Conservation (phyloP, 2,888 invertebrate genomes). For the Eupelmus urozonus region DNA sequence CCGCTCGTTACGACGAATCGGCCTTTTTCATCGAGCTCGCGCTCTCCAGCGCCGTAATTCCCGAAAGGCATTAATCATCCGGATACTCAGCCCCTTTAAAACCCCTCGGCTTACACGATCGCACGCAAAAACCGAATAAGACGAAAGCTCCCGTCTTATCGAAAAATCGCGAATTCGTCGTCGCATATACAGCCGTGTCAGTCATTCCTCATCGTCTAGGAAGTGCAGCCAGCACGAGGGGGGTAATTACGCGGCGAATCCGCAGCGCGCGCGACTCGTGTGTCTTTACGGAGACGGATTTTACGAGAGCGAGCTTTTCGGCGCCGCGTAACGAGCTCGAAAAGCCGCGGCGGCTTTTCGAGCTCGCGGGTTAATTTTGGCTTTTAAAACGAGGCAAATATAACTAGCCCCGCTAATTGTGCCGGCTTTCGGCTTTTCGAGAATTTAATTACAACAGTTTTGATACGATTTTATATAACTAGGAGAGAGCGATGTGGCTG, state of each 20-base stretch:
- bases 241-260: constrained; percentile 12
- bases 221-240: neutral
- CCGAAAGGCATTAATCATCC: constrained; percentile 31
- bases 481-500: no score
- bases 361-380: neutral
- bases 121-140: constrained; percentile 17
- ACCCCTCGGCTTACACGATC: no score
- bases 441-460: no score
- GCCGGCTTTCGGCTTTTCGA: no score
- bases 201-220: neutral
- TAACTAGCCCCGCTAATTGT: no score
- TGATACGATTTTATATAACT: no score
- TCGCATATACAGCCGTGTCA: no score
- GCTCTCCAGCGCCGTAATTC: no score
- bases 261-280: neutral
- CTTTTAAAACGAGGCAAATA: neutral
- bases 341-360: neutral
- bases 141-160: neutral
- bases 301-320: no score
- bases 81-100: neutral
- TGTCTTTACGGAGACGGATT: no score
- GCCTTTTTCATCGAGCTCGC: no score
- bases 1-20: no score
- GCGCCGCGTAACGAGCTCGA: neutral
- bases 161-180: neutral